Evolutionary conservation across 2,113 vertebrate species (phyloP), one percentile per base, ranked within the genome.

Genomic region (Heterochromis multidens): DNA sequence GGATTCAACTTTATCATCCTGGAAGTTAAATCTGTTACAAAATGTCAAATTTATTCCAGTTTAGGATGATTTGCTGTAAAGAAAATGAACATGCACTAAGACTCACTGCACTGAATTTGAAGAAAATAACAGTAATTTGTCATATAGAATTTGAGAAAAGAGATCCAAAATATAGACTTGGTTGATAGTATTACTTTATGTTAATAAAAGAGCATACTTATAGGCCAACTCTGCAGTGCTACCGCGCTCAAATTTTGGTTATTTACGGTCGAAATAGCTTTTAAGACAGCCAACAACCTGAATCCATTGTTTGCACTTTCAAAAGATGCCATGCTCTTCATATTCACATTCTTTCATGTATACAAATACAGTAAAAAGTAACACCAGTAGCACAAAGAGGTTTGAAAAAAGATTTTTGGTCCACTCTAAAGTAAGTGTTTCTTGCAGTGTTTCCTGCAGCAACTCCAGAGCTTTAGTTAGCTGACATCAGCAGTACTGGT

Each of bases 401-500:
- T 40, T 57, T 46, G 3, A 23, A 29, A 72, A 35, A 49, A 29
- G 67, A 2, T 49, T 86, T 81, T 35, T 60, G 29, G 31, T 57
- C 11, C 62, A 35, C 40, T 60, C 25, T 60, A 37, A 79, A 57
- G 72, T 61, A 17, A 56, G 62, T 84, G 81, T 74, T 65, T 82
- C 52, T 79, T 82, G 65, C 16, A 10, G 56, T 52, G 82, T 88
- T 21, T 35, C 35, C 84, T 92, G 88, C 89, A 88, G 90, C 78
- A 85, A 80, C 82, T 81, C 40, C 70, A 84, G 17, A 80, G 88
- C 31, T 61, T 87, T 70, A 79, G 57, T 77, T 82, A 7, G 88
- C 92, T 91, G 89, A 93, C 88, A 87, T 93, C 93, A 93, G 94
- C 94, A 95, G 46, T 83, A 77, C 76, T 58, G 43, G 80, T 77